Evolutionary conservation across 2,888 invertebrate species (phyloP), one percentile per base, ranked within the genome.

Genomic region (Pedicia rivosa): DNA sequence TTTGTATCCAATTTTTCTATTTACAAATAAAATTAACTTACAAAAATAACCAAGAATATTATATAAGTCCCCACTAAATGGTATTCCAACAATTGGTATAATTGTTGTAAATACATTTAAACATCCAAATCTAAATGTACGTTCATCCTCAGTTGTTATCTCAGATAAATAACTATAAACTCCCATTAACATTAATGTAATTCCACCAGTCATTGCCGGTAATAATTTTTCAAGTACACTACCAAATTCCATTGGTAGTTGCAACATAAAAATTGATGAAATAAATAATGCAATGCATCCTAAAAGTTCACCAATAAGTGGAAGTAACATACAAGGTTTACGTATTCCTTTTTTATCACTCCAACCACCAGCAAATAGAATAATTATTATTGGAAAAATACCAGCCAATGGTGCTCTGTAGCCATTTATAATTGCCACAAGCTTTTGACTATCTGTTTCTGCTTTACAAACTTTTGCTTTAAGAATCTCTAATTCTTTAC

Each of bases 341-440:
- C 61, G 48, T 32, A 55, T 52, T 24, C 59, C 58, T 40, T 55
- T 57, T 24, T 55, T 51, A 48, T 62, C 61, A 26, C 58, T 55
- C 61, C 61, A 62, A 2, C 60, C 59, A 13, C 61, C 61, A 33
- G 61, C 61, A 38, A 60, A 62, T 1, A 62, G 47, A 16, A 61
- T 46, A 10, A 62, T 57, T 40, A 62, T 58, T 31, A 59, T 37
- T 2, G 59, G 59, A 13, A 60, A 59, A 30, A 59, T 56, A 3
- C 57, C 53, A 29, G 59, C 59, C 37, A 62, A 56, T 2, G 61
- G 60, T 10, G 58, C 56, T 14, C 61, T 50, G 37, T 55, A 55
- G 7, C 57, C 59, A 34, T 56, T 54, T 12, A 58, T 51, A 40
- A 54, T 49, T 2, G 60, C 50, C 8, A 55, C 50, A 17, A 55